phyloP scores from a whole-genome alignment of 2,113 vertebrate species.

The Vidua macroura region DNA sequence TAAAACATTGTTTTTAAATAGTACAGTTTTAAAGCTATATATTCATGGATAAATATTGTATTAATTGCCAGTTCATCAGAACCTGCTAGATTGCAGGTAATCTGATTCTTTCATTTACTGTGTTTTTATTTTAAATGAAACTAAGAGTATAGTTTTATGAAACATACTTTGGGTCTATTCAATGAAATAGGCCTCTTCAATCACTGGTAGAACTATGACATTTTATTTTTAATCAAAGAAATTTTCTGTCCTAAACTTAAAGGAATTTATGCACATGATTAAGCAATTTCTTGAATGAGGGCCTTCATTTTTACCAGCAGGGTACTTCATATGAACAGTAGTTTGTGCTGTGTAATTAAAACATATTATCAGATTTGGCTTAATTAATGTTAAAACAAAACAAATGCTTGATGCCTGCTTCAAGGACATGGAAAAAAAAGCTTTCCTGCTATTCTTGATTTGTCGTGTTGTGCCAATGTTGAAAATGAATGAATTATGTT shows the following conservation, averaged over 20 bases:
- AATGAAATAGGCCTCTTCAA: background rate
- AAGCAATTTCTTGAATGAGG: conserved; percentile 43
- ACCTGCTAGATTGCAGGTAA: background rate
- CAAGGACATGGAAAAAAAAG: background rate
- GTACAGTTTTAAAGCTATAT: accelerated
- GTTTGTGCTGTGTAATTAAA: conserved; percentile 50
- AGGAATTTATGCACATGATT: conserved; percentile 27
- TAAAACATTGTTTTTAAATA: background rate
- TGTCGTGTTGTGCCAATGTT: conserved; percentile 1
- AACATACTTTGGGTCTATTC: background rate
- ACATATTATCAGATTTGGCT: conserved; percentile 34
- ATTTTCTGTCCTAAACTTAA: background rate
- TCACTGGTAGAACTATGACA: background rate
- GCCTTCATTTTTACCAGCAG: conserved; percentile 37
- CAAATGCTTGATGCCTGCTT: conserved; percentile 38
- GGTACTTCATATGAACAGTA: conserved; percentile 10
- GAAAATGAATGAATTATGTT: conserved; percentile 29
- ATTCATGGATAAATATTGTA: background rate
- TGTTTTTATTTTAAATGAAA: background rate
- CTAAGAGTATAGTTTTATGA: background rate
- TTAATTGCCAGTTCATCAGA: background rate
- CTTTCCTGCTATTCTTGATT: conserved; percentile 12
- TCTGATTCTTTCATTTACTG: background rate
- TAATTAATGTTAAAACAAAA: conserved; percentile 57
- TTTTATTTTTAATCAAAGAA: background rate